Conservation (phyloP, 2,113 vertebrate species). For the Saguinus midas region DNA sequence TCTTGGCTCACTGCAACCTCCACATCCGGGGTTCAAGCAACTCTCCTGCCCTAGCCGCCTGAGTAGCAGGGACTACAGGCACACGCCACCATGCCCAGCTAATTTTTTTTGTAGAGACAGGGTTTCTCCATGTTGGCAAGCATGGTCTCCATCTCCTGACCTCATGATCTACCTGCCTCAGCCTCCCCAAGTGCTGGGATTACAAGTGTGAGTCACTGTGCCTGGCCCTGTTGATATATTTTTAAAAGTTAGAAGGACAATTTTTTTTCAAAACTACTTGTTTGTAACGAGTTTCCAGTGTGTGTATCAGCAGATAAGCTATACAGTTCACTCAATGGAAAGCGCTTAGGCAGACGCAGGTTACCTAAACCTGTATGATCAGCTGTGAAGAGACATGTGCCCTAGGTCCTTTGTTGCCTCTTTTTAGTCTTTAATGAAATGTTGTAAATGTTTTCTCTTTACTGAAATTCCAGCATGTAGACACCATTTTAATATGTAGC, state of each 20-base stretch:
- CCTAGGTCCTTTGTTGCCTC: not conserved
- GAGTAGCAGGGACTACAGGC: too few species aligned
- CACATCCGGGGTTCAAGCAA: too few species aligned
- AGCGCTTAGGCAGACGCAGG: not conserved
- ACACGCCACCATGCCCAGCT: too few species aligned
- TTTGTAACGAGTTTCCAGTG: constrained; percentile 21
- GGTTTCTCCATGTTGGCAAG: too few species aligned
- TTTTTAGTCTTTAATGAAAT: constrained; percentile 20
- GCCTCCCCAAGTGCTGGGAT: too few species aligned
- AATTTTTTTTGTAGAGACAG: too few species aligned
- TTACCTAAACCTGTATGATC: not conserved
- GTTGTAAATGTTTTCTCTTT: constrained; percentile 18
- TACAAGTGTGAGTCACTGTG: too few species aligned
- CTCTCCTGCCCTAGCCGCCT: too few species aligned
- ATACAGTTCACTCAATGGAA: not conserved
- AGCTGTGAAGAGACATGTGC: not conserved
- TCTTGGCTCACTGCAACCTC: too few species aligned
- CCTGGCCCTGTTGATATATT: not conserved
- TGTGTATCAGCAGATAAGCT: not conserved
- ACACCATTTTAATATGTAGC: constrained; percentile 16
- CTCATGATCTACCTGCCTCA: too few species aligned
- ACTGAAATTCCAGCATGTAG: not conserved
- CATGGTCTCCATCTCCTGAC: too few species aligned
- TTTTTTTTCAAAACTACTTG: not conserved
- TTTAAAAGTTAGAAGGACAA: not conserved